Evolutionary conservation across 2,113 vertebrate genomes (phyloP).

Genomic region (Polypterus senegalus): DNA sequence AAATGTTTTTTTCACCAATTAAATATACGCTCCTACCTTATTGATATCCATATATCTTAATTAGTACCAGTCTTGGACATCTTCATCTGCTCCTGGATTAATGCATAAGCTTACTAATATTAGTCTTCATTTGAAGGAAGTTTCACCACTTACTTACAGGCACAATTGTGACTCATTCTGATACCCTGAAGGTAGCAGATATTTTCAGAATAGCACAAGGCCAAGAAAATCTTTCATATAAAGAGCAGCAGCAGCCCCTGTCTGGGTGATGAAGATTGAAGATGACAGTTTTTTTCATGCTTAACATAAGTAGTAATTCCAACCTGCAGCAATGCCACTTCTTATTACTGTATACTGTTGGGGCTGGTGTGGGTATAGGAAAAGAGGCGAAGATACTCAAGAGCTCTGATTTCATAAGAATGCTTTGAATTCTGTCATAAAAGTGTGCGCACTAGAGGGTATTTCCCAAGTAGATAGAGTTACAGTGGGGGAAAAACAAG

Average conservation of each 20-base stretch:
- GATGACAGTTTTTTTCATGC: slow-evolving; percentile 1
- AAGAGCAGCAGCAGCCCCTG: not conserved
- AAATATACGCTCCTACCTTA: no score
- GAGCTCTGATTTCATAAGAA: no score
- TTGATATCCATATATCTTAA: no score
- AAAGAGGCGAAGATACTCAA: not conserved
- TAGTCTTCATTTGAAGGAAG: not conserved
- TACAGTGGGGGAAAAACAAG: no score
- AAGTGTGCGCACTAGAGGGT: no score
- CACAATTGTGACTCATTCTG: not conserved
- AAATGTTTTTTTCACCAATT: no score
- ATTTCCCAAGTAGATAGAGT: no score
- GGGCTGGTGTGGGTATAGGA: not conserved
- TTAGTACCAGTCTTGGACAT: no score
- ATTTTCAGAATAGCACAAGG: not conserved
- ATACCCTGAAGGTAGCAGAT: not conserved
- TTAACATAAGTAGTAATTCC: not conserved
- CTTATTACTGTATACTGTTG: not conserved
- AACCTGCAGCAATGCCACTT: slow-evolving; percentile 2
- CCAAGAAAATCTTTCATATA: slow-evolving; percentile 1
- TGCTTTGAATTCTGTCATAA: no score
- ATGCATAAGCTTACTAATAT: not conserved
- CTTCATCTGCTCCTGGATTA: no score
- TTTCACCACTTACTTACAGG: not conserved
- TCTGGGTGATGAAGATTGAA: not conserved